Evolutionary conservation across 1,140 invertebrate genomes (phyloP), one percentile per base, ranked within the genome.

Genomic region (Caenorhabditis latens): DNA sequence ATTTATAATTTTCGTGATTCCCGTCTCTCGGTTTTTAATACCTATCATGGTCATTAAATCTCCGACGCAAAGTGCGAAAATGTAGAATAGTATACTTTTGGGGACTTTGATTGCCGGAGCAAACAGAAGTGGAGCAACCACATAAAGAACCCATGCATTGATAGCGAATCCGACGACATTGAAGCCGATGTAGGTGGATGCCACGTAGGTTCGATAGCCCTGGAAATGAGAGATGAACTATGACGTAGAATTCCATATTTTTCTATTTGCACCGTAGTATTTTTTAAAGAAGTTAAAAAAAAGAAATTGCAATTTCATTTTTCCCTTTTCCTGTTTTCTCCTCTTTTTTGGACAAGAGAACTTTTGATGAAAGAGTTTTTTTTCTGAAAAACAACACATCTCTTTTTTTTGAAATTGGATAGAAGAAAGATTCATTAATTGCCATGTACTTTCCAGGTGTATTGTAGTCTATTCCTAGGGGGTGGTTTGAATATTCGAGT

Each of bases 1-100:
- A 83, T 48, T 9, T 71, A 4, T n/a, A 0, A 55, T 83, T 83
- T n/a, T 87, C 32, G 61, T 21, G 24, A 19, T 46, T 48, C 82
- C 6, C 8, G 55, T 63, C 2, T 84, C n/a, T 43, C 16, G 24
- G 32, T 16, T 6, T 24, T 16, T 89, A 83, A 83, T 84, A 91
- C 91, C 91, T 82, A 90, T 91, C 92, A 92, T 93, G 24, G 91
- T 92, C 84, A 90, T 89, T 43, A 92, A 65, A 87, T 92, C 92
- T 21, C 88, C 91, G 19, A 91, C 88, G 84, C 91, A 91, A 5
- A 92, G 86, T 7, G 89, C 88, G 57, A 92, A 85, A 46, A 92
- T 92, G 85, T 92, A 90, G 65, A 93, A 92, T 11, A 92, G 88
- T 14, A 92, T 92, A 14, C 90, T 90, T 48, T 91, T 92, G 14